A percentile compares a stretch with the other conserved stretches of the same genome.
Conservation (phyloP, 2,888 invertebrate species). For the Phorcus lineatus region DNA sequence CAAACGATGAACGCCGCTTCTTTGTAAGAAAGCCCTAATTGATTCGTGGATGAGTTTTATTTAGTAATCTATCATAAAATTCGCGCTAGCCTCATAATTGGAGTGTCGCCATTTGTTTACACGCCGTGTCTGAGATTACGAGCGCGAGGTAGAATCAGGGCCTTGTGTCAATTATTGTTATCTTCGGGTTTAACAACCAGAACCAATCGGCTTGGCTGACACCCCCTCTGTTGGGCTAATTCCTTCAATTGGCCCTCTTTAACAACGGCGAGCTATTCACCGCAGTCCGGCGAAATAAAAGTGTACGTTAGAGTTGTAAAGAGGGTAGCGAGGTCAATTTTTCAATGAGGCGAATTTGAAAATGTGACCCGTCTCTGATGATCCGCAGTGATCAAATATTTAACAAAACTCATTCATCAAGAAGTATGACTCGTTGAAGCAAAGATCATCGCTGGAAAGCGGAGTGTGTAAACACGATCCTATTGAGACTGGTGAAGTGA, state of each 20-base stretch:
- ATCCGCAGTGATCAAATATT: constrained; percentile 44
- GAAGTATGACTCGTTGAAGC: constrained; percentile 26
- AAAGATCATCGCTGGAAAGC: neutral
- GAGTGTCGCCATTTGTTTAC: constrained; percentile 38
- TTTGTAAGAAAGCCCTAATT: constrained; percentile 12
- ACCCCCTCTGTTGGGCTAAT: constrained; percentile 42
- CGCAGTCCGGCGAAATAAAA: constrained; percentile 36
- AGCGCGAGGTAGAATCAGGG: neutral
- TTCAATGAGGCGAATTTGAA: constrained; percentile 37
- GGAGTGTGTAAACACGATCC: constrained; percentile 24
- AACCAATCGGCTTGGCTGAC: constrained; percentile 36
- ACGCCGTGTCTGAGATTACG: neutral
- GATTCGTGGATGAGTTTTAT: constrained; percentile 23
- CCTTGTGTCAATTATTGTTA: neutral
- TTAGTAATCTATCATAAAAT: constrained; percentile 38
- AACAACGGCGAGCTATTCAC: constrained; percentile 30
- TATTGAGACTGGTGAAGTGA: constrained; percentile 36
- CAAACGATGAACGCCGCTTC: neutral
- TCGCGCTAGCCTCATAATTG: constrained; percentile 32
- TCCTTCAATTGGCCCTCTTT: constrained; percentile 39
- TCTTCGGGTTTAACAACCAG: neutral
- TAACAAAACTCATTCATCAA: constrained; percentile 49
- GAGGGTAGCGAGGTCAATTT: constrained; percentile 30
- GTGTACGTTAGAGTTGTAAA: constrained; percentile 32
- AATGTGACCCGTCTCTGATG: constrained; percentile 27